These are phyloP conservation scores for Psephotus haematonotus DNA, from an alignment of 2,113 vertebrate genomes.

Conservation along the genomic window DNA sequence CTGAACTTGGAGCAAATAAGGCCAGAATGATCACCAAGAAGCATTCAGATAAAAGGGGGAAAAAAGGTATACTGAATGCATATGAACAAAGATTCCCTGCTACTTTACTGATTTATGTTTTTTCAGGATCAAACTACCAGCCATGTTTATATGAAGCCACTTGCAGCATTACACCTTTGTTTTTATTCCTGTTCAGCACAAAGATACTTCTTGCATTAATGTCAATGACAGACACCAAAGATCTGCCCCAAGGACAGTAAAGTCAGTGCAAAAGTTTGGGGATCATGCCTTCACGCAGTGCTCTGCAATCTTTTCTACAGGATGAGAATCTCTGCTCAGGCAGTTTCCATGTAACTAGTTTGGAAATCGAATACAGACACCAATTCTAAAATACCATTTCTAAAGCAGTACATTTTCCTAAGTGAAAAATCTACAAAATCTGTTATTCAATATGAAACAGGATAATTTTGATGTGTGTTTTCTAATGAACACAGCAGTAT, in stretches of 20 bases:
- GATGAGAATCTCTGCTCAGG: neutral
- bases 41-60: neutral
- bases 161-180: neutral
- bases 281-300: neutral
- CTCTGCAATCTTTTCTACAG: neutral
- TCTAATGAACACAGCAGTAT: neutral
- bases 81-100: neutral
- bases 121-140: neutral
- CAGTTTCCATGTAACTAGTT: rapidly evolving
- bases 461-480: neutral
- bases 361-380: conserved; percentile 38
- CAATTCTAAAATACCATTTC: conserved; percentile 31
- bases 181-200: neutral
- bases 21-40: neutral
- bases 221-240: neutral
- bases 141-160: neutral
- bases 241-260: neutral
- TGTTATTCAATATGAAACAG: neutral
- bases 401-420: neutral
- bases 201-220: neutral
- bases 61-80: neutral
- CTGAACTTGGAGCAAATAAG: neutral
- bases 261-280: neutral
- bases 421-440: neutral
- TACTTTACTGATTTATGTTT: neutral